Evolutionary conservation across 37 sponge, comb jelly and placozoan species (phyloP), one percentile per base, ranked within the genome.

Genomic region (Halisarca cf. caerulea): DNA sequence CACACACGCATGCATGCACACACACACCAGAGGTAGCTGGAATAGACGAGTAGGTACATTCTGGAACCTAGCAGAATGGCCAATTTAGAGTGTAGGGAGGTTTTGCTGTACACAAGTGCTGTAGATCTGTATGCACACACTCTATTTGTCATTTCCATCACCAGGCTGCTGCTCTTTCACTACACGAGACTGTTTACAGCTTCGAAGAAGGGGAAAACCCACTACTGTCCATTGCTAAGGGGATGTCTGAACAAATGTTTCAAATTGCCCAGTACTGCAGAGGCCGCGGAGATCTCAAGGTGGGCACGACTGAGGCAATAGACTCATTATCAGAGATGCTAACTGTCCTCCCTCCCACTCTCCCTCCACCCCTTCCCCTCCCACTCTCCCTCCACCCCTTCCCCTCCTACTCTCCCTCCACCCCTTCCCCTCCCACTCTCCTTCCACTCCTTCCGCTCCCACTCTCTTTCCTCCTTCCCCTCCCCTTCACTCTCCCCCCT

Each of bases 191-290:
- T 32, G 87, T 88, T 44, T 88, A 90, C 36, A 62, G 68, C 88
- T 97, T 88, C 79, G 38, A 82, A 44, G 93, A 90, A 42, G 93
- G 87, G 35, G 92, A 86, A 35, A 97, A 97, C 43, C 78, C 85
- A 4, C 59, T 97, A 0, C 47, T 97, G 23, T 43, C 37, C n/a
- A 58, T 91, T 14, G 98, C 95, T 37, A 97, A 95, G 77, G 86
- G 90, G 66, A 90, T 97, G 92, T 82, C 98, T 17, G 42, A 90
- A 39, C 91, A 87, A 68, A 95, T 95, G 91, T 64, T 80, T 0
- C 91, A 97, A 57, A 88, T 97, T 93, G 91, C 91, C 28, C 86
- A 87, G 57, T 94, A 74, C 74, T 81, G 82, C 21, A 68, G 84
- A 3, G 92, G 94, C 2, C 79, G 78, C 20, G 88, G 88, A 17